Percentiles rank a stretch among this genome's conserved stretches.
These are phyloP conservation scores for Solenopsis invicta DNA, from an alignment of 1,140 invertebrate genomes.

Conservation along the genomic window DNA sequence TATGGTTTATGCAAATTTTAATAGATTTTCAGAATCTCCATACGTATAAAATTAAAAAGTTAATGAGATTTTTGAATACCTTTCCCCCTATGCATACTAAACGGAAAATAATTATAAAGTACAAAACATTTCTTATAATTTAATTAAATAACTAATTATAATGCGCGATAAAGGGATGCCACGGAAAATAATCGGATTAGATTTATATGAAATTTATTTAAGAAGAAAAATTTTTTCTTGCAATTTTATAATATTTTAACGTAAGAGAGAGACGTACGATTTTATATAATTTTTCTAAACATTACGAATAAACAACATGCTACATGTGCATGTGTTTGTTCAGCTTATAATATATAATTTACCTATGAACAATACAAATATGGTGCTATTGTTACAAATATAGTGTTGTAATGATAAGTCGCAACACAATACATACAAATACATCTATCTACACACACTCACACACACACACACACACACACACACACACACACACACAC, in stretches of 20 bases:
- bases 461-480: not conserved
- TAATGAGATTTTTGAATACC: slow-evolving; percentile 4
- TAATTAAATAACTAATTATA: slow-evolving; percentile 35
- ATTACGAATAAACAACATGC: not conserved
- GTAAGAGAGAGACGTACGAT: not conserved
- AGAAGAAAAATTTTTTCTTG: not conserved
- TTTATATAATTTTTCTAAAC: not conserved
- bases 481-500: too few species aligned
- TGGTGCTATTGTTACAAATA: slow-evolving; percentile 78
- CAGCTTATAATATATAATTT: slow-evolving; percentile 42
- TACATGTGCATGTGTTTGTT: slow-evolving; percentile 20
- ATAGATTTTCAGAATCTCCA: not conserved
- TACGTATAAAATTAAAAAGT: not conserved
- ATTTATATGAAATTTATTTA: slow-evolving; percentile 12
- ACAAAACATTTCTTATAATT: slow-evolving; percentile 39
- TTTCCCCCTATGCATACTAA: not conserved
- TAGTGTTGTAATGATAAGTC: slow-evolving; percentile 67
- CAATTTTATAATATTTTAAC: slow-evolving; percentile 15
- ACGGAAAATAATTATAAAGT: slow-evolving; percentile 45
- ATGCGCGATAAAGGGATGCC: not conserved
- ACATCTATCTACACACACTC: not conserved
- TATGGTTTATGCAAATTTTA: slow-evolving; percentile 3
- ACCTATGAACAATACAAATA: slow-evolving; percentile 68
- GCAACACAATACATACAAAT: slow-evolving; percentile 18
- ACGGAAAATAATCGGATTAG: not conserved